phyloP scores from a whole-genome alignment of 2,888 invertebrate genomes.

The Timema cristinae region DNA sequence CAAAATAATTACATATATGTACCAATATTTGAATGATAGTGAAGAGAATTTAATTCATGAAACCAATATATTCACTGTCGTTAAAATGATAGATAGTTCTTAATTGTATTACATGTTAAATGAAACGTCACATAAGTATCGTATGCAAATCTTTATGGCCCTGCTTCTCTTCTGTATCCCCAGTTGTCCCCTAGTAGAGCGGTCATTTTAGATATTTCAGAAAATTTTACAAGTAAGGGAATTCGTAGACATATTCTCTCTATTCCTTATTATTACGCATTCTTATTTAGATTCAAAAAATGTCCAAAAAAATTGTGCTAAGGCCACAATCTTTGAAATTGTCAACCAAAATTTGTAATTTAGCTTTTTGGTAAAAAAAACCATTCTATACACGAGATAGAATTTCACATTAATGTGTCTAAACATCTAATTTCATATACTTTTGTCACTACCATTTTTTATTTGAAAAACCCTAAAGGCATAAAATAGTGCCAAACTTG shows the following conservation, averaged over 20 bases:
- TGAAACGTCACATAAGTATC: no score
- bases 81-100: no score
- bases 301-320: neutral
- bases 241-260: neutral
- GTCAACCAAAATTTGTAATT: neutral
- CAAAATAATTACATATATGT: no score
- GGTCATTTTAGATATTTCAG: slow-evolving; percentile 3
- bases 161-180: no score
- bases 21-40: no score
- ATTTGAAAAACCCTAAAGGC: neutral
- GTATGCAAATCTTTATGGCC: no score
- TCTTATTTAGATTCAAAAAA: neutral
- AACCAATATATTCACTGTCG: no score
- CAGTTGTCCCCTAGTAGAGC: neutral
- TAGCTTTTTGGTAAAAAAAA: neutral
- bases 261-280: neutral
- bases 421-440: neutral
- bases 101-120: no score
- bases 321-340: slow-evolving; percentile 2
- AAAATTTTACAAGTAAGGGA: neutral
- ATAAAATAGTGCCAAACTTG: neutral
- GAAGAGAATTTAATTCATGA: no score
- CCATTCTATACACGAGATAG: neutral
- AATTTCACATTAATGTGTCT: neutral
- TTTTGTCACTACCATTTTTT: neutral